These are phyloP conservation scores for Alosa sapidissima DNA, from an alignment of 2,797 vertebrate genomes.

Conservation along the genomic window DNA sequence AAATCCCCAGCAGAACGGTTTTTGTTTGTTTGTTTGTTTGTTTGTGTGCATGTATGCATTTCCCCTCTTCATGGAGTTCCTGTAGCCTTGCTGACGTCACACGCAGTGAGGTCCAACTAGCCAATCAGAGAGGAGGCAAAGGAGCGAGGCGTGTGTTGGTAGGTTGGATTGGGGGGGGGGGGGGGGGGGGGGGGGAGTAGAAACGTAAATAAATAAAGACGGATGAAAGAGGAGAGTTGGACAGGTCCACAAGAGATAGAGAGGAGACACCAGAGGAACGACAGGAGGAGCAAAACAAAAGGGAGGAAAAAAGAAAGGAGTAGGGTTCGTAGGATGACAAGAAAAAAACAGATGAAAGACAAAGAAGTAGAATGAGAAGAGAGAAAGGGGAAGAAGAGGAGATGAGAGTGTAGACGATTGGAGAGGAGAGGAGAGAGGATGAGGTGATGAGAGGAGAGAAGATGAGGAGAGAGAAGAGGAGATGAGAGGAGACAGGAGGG, in stretches of 20 bases:
- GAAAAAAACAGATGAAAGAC: too few relatives aligned
- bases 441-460: too few relatives aligned
- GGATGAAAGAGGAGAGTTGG: neutral
- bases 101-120: neutral
- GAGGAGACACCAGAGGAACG: neutral
- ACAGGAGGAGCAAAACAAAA: neutral
- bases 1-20: constrained; percentile 21
- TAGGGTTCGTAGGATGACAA: constrained; percentile 20
- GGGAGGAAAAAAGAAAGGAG: neutral
- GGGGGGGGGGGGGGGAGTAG: neutral
- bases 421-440: neutral
- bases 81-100: neutral
- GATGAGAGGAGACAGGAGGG: neutral
- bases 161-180: neutral
- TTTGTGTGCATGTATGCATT: neutral
- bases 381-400: constrained; percentile 33
- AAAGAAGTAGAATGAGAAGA: neutral
- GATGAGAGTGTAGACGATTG: neutral
- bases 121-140: neutral
- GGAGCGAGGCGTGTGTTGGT: neutral
- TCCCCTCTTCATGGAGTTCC: neutral
- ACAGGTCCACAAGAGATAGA: neutral
- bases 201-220: neutral
- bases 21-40: neutral
- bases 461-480: neutral